Percentiles rank a stretch among this genome's conserved stretches.
phyloP scores from a whole-genome alignment of 2,113 vertebrate species.

The Sterrhoptilus dennistouni region DNA sequence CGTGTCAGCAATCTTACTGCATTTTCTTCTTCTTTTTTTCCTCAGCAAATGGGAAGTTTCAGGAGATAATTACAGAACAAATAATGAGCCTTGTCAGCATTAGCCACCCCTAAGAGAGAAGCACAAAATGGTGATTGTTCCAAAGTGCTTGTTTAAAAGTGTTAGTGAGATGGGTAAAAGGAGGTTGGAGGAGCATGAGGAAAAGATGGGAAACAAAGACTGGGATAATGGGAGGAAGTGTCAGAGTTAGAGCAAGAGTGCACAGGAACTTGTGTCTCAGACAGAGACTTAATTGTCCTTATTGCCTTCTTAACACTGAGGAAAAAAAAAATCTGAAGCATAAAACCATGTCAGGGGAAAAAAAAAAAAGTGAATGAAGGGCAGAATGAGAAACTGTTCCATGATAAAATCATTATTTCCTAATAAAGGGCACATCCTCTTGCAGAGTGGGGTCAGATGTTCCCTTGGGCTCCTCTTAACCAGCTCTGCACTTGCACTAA shows the following conservation, averaged over 20 bases:
- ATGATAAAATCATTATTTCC: not conserved
- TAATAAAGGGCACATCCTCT: not conserved
- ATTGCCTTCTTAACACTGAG: not conserved
- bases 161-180: not conserved
- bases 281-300: not conserved
- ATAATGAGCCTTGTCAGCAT: not conserved
- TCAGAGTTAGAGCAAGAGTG: not conserved
- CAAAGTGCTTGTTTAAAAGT: not conserved
- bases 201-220: not conserved
- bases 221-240: not conserved
- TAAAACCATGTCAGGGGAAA: rapidly evolving
- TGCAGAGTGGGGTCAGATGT: not conserved
- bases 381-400: not conserved
- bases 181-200: not conserved
- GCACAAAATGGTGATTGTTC: not conserved
- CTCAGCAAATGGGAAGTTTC: not conserved
- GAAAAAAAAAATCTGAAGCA: not conserved
- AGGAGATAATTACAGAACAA: not conserved
- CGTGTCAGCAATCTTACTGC: not conserved
- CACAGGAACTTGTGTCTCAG: not conserved
- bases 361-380: not conserved
- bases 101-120: not conserved
- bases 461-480: not conserved
- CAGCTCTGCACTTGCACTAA: not conserved
- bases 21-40: not conserved